Conservation (phyloP, 1,140 invertebrate genomes). For the Leptestheria dahalacensis region DNA sequence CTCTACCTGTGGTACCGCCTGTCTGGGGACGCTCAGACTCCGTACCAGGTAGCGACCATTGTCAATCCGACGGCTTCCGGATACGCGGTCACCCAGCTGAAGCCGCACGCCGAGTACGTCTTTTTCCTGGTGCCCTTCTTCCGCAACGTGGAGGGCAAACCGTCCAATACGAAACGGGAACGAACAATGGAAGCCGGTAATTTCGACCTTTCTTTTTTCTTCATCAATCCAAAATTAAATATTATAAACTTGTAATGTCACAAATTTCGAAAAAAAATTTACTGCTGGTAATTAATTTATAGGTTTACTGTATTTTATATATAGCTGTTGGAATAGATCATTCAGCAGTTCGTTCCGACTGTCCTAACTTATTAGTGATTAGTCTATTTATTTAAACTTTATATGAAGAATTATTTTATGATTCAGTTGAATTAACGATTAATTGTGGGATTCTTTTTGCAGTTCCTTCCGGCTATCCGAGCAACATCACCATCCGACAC, state of each 20-base stretch:
- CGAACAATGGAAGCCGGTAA: slow-evolving; percentile 49
- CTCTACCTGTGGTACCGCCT: slow-evolving; percentile 69
- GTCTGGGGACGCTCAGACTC: not conserved
- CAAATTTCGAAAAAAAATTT: no score
- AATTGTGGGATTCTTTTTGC: not conserved
- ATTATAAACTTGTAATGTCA: no score
- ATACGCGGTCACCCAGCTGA: slow-evolving; percentile 48
- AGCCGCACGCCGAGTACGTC: slow-evolving; percentile 72
- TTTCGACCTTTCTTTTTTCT: no score
- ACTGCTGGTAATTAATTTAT: no score
- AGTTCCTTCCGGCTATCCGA: slow-evolving; percentile 58
- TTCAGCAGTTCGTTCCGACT: no score
- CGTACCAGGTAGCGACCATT: slow-evolving; percentile 27
- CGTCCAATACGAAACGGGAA: slow-evolving; percentile 53
- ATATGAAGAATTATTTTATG: no score
- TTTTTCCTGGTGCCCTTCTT: slow-evolving; percentile 78
- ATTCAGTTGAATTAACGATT: no score
- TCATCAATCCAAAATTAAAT: not conserved
- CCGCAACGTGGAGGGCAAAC: slow-evolving; percentile 63
- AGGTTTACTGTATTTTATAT: no score
- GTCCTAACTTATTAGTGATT: no score
- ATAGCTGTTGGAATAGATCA: no score
- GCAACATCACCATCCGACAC: slow-evolving; percentile 64
- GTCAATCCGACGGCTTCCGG: slow-evolving; percentile 19
- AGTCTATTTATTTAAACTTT: no score